Percentiles rank a stretch among this genome's conserved stretches.
Conservation (phyloP, 2,797 vertebrate genomes). For the Florisuga fusca region DNA sequence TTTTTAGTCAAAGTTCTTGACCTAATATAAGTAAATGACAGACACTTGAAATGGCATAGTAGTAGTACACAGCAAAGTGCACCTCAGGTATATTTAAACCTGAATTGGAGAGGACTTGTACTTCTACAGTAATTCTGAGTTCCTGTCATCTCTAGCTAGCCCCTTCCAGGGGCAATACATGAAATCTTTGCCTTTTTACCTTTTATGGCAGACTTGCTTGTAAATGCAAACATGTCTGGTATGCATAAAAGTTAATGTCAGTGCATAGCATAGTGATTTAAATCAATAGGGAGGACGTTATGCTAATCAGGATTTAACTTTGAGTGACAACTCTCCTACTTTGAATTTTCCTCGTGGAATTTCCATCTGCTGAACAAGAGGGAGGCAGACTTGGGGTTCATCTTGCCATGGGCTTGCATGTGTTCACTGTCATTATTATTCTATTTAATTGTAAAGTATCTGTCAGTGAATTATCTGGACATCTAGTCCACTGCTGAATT, state of each 20-base stretch:
- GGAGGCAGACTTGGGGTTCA: background rate
- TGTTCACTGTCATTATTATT: background rate
- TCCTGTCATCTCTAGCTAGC: background rate
- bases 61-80: background rate
- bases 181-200: background rate
- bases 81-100: background rate
- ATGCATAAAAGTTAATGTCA: background rate
- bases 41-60: background rate
- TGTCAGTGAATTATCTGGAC: background rate
- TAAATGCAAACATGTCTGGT: background rate
- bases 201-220: background rate
- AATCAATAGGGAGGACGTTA: slow-evolving; percentile 1
- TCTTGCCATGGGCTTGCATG: slow-evolving; percentile 15
- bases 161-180: background rate
- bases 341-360: slow-evolving; percentile 21
- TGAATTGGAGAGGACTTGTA: background rate
- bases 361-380: slow-evolving; percentile 32
- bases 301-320: slow-evolving; percentile 23
- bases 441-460: background rate
- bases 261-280: background rate
- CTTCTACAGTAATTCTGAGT: background rate
- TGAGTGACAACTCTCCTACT: slow-evolving; percentile 30
- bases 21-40: background rate
- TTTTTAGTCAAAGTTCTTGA: background rate
- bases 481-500: background rate